Evolutionary conservation across 2,888 invertebrate species (phyloP).

Genomic region (Venustoraphidia nigricollis): DNA sequence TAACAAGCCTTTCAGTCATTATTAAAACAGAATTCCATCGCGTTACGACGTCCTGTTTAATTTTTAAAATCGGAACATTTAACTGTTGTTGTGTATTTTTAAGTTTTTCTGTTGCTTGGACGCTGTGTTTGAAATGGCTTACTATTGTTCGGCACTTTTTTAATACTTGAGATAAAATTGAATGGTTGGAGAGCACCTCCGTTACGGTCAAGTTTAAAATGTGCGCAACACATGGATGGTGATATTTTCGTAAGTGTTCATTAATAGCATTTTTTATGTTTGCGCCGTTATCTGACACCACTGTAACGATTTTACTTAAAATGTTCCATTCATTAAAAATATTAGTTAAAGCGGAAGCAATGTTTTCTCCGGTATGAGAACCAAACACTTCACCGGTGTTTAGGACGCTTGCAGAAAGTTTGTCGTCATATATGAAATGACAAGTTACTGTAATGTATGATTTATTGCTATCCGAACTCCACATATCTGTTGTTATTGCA

Average conservation of each 20-base stretch:
- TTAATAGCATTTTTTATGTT: constrained; percentile 16
- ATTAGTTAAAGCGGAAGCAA: constrained; percentile 8
- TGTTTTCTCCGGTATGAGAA: constrained; percentile 11
- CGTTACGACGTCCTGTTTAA: constrained; percentile 15
- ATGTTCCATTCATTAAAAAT: constrained; percentile 16
- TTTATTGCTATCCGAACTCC: constrained; percentile 15
- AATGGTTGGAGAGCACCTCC: no score
- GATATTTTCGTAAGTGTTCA: constrained; percentile 13
- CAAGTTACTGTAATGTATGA: constrained; percentile 15
- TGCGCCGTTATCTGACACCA: constrained; percentile 16
- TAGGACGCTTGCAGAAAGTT: constrained; percentile 10
- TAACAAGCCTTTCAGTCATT: constrained; percentile 14
- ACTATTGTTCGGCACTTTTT: constrained; percentile 13
- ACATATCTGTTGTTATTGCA: constrained; percentile 17
- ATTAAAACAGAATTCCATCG: constrained; percentile 15
- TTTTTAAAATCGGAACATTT: constrained; percentile 12
- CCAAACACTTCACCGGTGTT: constrained; percentile 12
- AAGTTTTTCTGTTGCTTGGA: constrained; percentile 13
- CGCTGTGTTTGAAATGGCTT: constrained; percentile 16
- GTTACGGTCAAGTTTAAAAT: constrained; percentile 14
- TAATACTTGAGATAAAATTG: constrained; percentile 2
- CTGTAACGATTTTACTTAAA: constrained; percentile 14
- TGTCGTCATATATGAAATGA: constrained; percentile 15
- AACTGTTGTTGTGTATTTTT: constrained; percentile 13
- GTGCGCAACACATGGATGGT: constrained; percentile 17